phyloP scores from a whole-genome alignment of 2,888 invertebrate species.

The Drosophila paramelanica region DNA sequence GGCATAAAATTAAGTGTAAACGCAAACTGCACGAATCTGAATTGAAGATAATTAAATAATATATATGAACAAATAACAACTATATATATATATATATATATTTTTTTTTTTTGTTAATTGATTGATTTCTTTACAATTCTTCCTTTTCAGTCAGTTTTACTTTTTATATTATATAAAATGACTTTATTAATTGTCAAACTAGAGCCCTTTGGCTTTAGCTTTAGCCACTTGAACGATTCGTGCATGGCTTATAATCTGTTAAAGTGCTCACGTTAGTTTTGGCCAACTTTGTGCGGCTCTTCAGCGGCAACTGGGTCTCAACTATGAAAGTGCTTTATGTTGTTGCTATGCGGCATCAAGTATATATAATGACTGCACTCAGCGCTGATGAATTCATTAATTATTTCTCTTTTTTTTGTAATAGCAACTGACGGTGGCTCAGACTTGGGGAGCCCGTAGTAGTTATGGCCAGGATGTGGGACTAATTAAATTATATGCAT shows the following conservation, averaged over 20 bases:
- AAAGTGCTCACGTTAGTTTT: constrained; percentile 41
- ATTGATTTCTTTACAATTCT: too few relatives aligned
- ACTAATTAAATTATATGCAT: constrained; percentile 69
- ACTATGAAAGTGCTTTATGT: constrained; percentile 38
- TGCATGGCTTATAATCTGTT: constrained; percentile 31
- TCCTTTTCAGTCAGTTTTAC: too few relatives aligned
- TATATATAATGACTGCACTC: constrained; percentile 70
- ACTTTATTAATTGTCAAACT: neutral
- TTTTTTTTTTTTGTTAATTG: too few relatives aligned
- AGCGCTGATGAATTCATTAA: constrained; percentile 77
- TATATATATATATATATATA: too few relatives aligned
- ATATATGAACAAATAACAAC: too few relatives aligned
- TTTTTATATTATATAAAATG: too few relatives aligned
- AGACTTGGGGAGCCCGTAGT: constrained; percentile 8
- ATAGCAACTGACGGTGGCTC: constrained; percentile 35
- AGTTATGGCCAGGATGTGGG: constrained; percentile 27
- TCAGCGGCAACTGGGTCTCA: constrained; percentile 15
- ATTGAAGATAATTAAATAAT: too few relatives aligned
- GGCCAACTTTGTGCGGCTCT: constrained; percentile 36
- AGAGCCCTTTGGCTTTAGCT: neutral
- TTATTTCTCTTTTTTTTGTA: constrained; percentile 56
- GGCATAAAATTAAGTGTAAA: constrained; percentile 5
- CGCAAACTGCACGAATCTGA: too few relatives aligned
- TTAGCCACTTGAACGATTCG: constrained; percentile 18
- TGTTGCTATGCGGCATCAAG: constrained; percentile 46